Evolutionary conservation across 2,888 invertebrate species (phyloP), one percentile per base, ranked within the genome.

Genomic region (Drosophila parthenogenetica): DNA sequence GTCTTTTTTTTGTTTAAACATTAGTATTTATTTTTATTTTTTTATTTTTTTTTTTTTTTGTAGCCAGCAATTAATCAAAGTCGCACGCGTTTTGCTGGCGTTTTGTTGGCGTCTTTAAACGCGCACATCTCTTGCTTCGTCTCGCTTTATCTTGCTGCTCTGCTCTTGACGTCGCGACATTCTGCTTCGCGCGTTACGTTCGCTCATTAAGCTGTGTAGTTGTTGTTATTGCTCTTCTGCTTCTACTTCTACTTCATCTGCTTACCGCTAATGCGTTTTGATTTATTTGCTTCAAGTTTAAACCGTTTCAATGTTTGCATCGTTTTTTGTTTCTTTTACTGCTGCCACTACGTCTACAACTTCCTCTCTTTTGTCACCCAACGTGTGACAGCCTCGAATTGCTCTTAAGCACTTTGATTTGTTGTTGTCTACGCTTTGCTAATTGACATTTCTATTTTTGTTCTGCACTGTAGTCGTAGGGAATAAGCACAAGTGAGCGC

Each of bases 21-120:
- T 29, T 29, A 29, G 29, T 29, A 8, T 29, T 37, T 17, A 3
- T 17, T 7, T 43, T 40, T 19, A 35, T 16, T 57, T 39, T 5
- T 5, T 37, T 17, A 25, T 54, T 8, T 16, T 57, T 39, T 5
- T 5, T 37, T 17, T 35, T 54, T 8, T 49, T 49, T 58, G 17
- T 43, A 22, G 37, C 17, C 59, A 42, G 68, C 77, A 73, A 86
- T 86, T 83, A 83, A 83, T 83, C 81, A 83, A 80, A 80, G 69
- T 48, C 58, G 46, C 73, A 48, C 69, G 83, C 86, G 85, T 54
- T 75, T 85, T 69, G 29, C 65, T 54, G 3, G 73, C 74, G 77
- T 71, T 81, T 81, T 70, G 60, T 19, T 51, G 16, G 78, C 79
- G 79, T 66, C 17, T 70, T 69, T 71, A 51, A 63, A 17, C 66